phyloP scores from a whole-genome alignment of 2,113 vertebrate species.

The Ceyx cyanopectus region DNA sequence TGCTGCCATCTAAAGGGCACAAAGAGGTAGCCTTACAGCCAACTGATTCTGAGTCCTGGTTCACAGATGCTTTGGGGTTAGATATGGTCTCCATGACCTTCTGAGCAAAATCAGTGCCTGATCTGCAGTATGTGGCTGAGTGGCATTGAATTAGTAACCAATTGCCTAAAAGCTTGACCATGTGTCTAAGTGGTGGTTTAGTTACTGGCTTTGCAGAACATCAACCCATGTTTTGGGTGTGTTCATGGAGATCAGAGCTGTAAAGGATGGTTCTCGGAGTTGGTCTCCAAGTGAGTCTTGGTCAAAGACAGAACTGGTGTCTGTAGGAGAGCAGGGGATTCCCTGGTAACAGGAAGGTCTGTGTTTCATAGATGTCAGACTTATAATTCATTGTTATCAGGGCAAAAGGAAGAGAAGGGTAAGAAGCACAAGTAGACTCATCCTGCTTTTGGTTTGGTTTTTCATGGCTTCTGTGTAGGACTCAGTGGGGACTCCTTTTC shows the following conservation, averaged over 20 bases:
- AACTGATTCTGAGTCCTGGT: no score
- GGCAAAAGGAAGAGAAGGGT: background rate
- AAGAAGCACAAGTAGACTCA: background rate
- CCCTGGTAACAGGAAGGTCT: background rate
- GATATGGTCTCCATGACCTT: background rate
- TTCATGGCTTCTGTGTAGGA: background rate
- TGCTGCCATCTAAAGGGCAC: background rate
- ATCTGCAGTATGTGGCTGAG: background rate
- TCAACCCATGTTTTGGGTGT: background rate
- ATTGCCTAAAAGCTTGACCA: background rate
- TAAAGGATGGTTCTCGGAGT: background rate
- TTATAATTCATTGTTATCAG: background rate
- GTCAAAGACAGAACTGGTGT: background rate
- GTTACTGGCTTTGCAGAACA: background rate
- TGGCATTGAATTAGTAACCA: no score
- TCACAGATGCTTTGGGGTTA: background rate
- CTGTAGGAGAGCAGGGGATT: background rate
- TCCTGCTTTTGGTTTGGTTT: background rate
- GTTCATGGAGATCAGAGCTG: background rate
- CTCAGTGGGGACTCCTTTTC: background rate
- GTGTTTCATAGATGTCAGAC: background rate
- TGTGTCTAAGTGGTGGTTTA: rapidly evolving
- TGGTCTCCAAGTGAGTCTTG: background rate
- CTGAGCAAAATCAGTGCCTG: background rate
- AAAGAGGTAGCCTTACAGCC: background rate